Conservation (phyloP, 2,797 vertebrate species). For the Todus mexicanus region DNA sequence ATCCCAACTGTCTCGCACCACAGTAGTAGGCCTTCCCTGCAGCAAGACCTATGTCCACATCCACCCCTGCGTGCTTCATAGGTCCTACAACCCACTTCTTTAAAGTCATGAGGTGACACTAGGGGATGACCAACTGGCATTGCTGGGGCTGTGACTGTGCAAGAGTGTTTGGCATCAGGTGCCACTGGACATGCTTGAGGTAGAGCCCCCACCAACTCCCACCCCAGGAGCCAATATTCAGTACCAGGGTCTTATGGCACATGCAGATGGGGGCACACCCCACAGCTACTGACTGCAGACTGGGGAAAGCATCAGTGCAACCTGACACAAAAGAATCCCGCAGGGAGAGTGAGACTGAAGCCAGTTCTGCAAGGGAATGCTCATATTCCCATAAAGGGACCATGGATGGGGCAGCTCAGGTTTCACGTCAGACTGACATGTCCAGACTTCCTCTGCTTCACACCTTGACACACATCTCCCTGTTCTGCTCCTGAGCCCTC, state of each 20-base stretch:
- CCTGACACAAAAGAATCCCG: neutral
- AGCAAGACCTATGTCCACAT: neutral
- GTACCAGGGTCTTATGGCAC: neutral
- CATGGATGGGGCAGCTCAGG: neutral
- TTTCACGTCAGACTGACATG: neutral
- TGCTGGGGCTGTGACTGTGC: neutral
- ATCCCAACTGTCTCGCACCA: neutral
- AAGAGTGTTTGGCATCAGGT: neutral
- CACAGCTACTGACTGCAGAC: neutral
- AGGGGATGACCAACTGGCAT: neutral
- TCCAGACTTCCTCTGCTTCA: neutral
- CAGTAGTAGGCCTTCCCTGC: neutral
- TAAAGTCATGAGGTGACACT: neutral
- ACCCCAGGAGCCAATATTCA: neutral
- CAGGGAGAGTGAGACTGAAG: neutral
- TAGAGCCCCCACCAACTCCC: neutral
- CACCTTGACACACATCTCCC: neutral
- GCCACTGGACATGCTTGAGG: accelerated
- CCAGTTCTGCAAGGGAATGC: neutral
- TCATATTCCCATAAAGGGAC: neutral
- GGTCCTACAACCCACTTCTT: neutral
- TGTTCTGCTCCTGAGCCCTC: neutral
- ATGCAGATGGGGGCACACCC: neutral
- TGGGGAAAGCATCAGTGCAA: neutral
- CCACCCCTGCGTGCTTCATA: neutral